phyloP scores from a whole-genome alignment of 1,140 invertebrate species.

The Orchestia grillus region DNA sequence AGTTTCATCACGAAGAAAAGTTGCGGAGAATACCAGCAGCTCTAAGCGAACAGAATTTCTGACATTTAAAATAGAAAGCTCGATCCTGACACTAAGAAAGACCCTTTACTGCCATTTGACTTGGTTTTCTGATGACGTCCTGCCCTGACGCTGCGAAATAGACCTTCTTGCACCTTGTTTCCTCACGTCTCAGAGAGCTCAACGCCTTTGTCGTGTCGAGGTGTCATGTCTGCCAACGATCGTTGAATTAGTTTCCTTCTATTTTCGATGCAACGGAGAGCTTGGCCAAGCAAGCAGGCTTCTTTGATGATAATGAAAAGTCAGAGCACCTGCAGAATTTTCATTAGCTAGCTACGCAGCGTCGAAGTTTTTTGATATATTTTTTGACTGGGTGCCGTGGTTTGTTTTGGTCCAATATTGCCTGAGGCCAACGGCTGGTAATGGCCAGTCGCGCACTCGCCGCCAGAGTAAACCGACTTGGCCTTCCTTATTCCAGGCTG shows the following conservation, averaged over 20 bases:
- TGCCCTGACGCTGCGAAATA: background rate
- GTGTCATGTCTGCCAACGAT: background rate
- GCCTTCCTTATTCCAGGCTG: background rate
- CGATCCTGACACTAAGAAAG: background rate
- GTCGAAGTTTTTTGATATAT: background rate
- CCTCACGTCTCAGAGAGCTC: background rate
- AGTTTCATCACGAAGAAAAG: too few species aligned
- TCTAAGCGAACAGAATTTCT: too few species aligned
- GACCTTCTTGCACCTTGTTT: background rate
- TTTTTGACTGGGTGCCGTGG: background rate
- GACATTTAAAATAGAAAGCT: too few species aligned
- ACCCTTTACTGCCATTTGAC: background rate
- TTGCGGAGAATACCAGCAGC: too few species aligned
- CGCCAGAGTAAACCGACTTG: background rate
- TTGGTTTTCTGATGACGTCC: background rate
- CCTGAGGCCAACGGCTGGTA: background rate
- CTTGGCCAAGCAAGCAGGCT: background rate
- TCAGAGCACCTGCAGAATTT: background rate
- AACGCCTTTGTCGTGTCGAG: background rate
- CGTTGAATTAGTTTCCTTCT: background rate
- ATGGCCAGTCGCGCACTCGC: background rate
- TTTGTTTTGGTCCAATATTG: slow-evolving; percentile 40
- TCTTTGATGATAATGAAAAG: background rate
- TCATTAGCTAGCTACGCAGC: background rate
- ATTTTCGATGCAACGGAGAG: background rate